Evolutionary conservation across 2,888 invertebrate species (phyloP), one percentile per base, ranked within the genome.

Genomic region (Pachydiplax longipennis): DNA sequence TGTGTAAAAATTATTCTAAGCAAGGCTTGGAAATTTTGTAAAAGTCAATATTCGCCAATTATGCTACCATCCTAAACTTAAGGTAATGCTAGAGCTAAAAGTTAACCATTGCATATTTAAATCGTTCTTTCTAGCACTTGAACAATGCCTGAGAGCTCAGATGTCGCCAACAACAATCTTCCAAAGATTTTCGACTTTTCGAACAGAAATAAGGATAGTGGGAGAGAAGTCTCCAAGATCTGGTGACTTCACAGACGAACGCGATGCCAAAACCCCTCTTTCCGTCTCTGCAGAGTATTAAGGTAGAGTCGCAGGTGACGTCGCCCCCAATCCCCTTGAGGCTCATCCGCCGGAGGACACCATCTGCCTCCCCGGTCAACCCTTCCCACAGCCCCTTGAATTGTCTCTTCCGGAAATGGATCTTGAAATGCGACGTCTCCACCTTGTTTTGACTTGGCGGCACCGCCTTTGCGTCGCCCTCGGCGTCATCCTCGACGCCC

Each of bases 401-500:
- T 61, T 65, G 87, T 87, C 87, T 61, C 65, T n/a, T 87, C 87
- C 87, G 87, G 87, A 87, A 87, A 87, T 87, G 87, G 87, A 61
- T 87, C n/a, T 31, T 87, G 87, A 87, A 87, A 61, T 37, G 58
- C 61, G 31, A 13, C 61, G 8, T 40, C 40, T 81, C 40, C 81
- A 81, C 37, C 40, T 40, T 81, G 37, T 40, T 40, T 73, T 73
- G 73, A 73, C 73, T 73, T 31, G 73, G 73, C 13, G 22, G 65
- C 65, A 73, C 31, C 73, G 73, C 73, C 65, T 65, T 6, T 25
- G 65, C 31, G 73, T 73, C 73, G 73, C 73, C 73, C 31, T 31
- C 1, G 31, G 73, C 73, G 73, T 31, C 73, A 73, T 73, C 73
- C 65, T 25, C 25, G 25, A 65, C 65, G 65, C 65, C 25, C 6